Evolutionary conservation across 1,140 invertebrate genomes (phyloP).

Genomic region (Melanaphis sacchari): DNA sequence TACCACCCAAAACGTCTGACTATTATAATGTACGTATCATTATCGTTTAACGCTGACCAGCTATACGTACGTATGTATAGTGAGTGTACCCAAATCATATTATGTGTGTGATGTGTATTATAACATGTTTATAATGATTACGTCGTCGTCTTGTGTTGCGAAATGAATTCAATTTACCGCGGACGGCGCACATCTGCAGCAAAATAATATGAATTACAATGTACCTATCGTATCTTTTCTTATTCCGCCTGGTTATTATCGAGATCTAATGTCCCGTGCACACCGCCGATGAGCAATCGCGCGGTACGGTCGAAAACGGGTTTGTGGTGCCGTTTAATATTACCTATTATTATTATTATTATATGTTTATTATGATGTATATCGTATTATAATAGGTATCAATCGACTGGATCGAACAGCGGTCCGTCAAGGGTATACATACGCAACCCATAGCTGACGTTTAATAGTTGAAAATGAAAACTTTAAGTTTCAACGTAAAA

Average conservation of each 20-base stretch:
- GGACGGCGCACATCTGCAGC: not conserved
- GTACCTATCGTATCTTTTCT: not conserved
- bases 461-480: not conserved
- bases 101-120: not conserved
- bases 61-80: no score
- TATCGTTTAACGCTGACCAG: not conserved
- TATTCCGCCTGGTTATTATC: not conserved
- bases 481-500: not conserved
- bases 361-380: constrained; percentile 3
- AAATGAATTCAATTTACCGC: not conserved
- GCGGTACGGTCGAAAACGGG: not conserved
- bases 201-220: not conserved
- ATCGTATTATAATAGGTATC: not conserved
- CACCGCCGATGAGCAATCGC: not conserved
- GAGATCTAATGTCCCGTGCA: not conserved
- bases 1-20: not conserved
- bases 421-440: no score
- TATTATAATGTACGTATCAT: not conserved
- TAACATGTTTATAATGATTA: constrained; percentile 2
- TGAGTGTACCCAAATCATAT: not conserved
- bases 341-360: not conserved
- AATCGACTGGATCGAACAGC: not conserved
- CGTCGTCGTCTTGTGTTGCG: not conserved
- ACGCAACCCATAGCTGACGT: no score
- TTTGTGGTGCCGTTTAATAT: not conserved